phyloP scores from a whole-genome alignment of 53 echinoderm and acorn worm species.

The Hippasteria phrygiana region DNA sequence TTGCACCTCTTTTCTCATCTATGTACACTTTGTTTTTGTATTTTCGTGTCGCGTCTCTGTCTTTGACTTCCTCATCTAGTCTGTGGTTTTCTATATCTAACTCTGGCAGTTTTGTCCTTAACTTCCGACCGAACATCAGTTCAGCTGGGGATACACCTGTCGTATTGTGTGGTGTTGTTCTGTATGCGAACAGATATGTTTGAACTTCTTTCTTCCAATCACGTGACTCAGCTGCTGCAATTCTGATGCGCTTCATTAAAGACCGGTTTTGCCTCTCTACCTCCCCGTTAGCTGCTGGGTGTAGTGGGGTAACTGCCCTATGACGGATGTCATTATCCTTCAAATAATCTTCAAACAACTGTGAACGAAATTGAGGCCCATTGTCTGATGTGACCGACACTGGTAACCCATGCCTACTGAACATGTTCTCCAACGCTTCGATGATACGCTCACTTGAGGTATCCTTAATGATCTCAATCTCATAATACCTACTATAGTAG shows the following conservation, averaged over 20 bases:
- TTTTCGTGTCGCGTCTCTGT: constrained; percentile 49
- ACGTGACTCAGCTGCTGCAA: constrained; percentile 39
- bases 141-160: constrained; percentile 67
- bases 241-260: constrained; percentile 59
- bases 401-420: constrained; percentile 18
- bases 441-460: constrained; percentile 47
- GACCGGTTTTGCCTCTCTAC: constrained; percentile 68
- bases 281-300: constrained; percentile 74
- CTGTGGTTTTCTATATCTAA: neutral
- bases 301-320: constrained; percentile 46
- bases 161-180: constrained; percentile 61
- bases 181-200: constrained; percentile 42
- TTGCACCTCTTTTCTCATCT: constrained; percentile 57
- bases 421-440: constrained; percentile 48
- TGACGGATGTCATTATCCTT: constrained; percentile 51
- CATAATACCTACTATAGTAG: constrained; percentile 46
- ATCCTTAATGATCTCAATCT: constrained; percentile 64
- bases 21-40: constrained; percentile 67
- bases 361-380: constrained; percentile 65
- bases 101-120: constrained; percentile 66
- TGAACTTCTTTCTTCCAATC: constrained; percentile 63
- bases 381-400: constrained; percentile 35
- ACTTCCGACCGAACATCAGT: constrained; percentile 66
- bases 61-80: constrained; percentile 40
- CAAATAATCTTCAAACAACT: constrained; percentile 50